Evolutionary conservation across 2,113 vertebrate species (phyloP).

Genomic region (Lampris incognitus): DNA sequence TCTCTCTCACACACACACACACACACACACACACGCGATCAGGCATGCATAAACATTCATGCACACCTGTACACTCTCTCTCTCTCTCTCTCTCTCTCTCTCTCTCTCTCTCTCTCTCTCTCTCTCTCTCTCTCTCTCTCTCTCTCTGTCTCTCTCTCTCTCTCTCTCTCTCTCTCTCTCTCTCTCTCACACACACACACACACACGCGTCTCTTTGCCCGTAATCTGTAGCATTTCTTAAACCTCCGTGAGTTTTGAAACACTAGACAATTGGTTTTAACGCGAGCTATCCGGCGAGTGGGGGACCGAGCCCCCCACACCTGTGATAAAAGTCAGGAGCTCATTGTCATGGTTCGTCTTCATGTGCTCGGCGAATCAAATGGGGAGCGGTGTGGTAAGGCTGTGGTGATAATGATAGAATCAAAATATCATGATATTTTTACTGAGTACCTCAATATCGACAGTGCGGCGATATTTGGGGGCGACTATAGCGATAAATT

Average conservation of each 20-base stretch:
- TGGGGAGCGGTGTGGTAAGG: neutral
- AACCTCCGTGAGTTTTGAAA: constrained; percentile 33
- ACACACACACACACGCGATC: constrained; percentile 1
- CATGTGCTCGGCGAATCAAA: neutral
- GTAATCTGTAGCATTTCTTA: constrained; percentile 34
- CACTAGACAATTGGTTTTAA: neutral
- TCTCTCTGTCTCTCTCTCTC: no score
- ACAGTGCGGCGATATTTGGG: no score
- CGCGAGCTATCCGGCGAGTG: neutral
- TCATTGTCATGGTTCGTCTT: constrained; percentile 34
- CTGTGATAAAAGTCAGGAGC: constrained; percentile 16
- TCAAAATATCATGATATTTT: neutral
- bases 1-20: no score
- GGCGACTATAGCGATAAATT: no score
- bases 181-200: neutral
- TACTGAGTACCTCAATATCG: neutral
- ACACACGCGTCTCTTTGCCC: neutral
- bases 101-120: no score
- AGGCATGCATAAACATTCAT: constrained; percentile 4
- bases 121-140: no score
- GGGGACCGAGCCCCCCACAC: neutral
- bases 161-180: neutral
- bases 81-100: no score
- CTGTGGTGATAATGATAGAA: no score
- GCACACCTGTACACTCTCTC: no score